Base-by-base conservation (phyloP, 2,888 invertebrate genomes). In the Chaetoderma sp. region DNA sequence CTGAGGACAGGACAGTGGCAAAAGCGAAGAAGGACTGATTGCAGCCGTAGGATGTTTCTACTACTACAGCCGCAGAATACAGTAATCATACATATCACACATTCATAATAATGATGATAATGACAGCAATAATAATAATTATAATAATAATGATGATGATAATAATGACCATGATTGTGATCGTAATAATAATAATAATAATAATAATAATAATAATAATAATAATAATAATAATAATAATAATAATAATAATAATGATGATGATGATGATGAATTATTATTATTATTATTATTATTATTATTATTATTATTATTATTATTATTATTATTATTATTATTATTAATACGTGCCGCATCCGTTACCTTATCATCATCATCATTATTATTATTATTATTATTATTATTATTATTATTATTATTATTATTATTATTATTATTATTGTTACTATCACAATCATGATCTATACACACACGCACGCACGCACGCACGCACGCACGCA, bases 221-320 rank as follows among this genome's bases (percentile, higher is more conserved):
- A 59, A 63, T 28, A 59, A 61, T 30, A 23, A 49, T 50, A 50
- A 63, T 27, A 50, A 62, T 49, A 50, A 63, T 32, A 36, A 60
- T 47, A 50, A 63, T 33, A 59, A 63, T 63, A 42, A 60, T 50
- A 39, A 63, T 33, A 60, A 61, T 52, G 60, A 64, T 50, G 60
- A 50, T 52, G 60, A 64, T 62, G 54, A 64, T 52, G 28, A 27
- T 16, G 28, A 52, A n/a, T n/a, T n/a, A n/a, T n/a, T n/a, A n/a
- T n/a, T n/a, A n/a, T n/a, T n/a, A n/a, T n/a, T n/a, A n/a, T n/a
- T n/a, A n/a, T n/a, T n/a, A n/a, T n/a, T n/a, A n/a, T n/a, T n/a
- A n/a, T n/a, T n/a, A n/a, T n/a, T n/a, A n/a, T n/a, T n/a, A n/a
- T n/a, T n/a, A n/a, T n/a, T n/a, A n/a, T n/a, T n/a, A n/a, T n/a